Percentiles rank a stretch among this genome's conserved stretches.
Conservation (phyloP, 2,888 invertebrate species). For the Oscheius sp. region DNA sequence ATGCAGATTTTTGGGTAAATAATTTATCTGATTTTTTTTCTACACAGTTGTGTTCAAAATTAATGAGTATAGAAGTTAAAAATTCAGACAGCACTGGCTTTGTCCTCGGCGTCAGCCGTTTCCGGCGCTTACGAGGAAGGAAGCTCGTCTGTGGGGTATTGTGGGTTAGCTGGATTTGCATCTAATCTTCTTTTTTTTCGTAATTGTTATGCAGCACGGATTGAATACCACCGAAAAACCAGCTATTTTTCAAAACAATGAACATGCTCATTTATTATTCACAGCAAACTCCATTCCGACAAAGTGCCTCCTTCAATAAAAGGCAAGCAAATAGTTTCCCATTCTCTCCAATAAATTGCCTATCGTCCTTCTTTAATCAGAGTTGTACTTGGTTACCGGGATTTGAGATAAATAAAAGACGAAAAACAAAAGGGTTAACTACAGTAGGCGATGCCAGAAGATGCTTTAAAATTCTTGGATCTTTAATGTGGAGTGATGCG, state of each 20-base stretch:
- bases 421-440: too few relatives aligned
- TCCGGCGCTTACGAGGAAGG: constrained; percentile 27
- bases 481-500: neutral
- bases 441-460: too few relatives aligned
- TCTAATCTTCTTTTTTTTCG: neutral
- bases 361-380: too few relatives aligned
- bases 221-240: neutral
- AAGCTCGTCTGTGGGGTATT: constrained; percentile 8
- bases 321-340: neutral
- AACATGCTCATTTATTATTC: neutral
- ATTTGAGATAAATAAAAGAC: too few relatives aligned
- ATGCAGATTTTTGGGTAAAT: neutral
- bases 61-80: too few relatives aligned
- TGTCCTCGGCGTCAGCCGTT: constrained; percentile 14
- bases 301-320: neutral
- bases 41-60: too few relatives aligned
- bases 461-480: too few relatives aligned
- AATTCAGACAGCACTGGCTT: neutral
- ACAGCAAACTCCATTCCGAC: constrained; percentile 14
- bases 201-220: neutral
- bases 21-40: too few relatives aligned
- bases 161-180: neutral
- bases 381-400: too few relatives aligned
- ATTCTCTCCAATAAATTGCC: neutral
- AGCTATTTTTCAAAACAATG: neutral